Evolutionary conservation across 2,797 vertebrate species (phyloP), one percentile per base, ranked within the genome.

Genomic region (Jordanella pulchra): DNA sequence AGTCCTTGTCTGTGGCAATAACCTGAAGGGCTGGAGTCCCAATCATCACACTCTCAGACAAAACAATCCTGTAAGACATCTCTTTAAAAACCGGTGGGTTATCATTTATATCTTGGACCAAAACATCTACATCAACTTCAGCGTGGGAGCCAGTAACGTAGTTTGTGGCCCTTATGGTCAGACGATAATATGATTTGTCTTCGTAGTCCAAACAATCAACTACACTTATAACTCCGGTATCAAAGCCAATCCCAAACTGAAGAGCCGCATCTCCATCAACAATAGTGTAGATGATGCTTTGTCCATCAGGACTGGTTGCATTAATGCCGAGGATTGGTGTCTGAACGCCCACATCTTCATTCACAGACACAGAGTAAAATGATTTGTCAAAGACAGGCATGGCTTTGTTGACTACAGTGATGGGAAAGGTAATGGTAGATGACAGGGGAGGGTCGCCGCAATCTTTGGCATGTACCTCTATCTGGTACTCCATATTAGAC

Each of bases 391-490:
- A 99, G 48, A 99, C 96, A 25, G 98, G 98, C 97, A 99, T 99
- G 0, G 97, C 97, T 92, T 97, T 97, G 93, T 99, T 99, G 76
- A 99, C 98, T 14, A 99, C 96, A n/a, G 97, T 98, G 77, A 99
- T 97, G 7, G 97, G 95, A 79, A 99, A 96, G 71, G 97, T 96
- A 73, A 96, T 91, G 0, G 73, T 95, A 0, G 96, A 94, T 32
- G 96, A 97, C 23, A 99, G 86, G 0, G 96, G 92, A 7, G 96
- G 96, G 82, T 93, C 92, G 25, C 98, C 98, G 6, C 96, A 94
- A 73, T 99, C 98, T 90, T 91, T 96, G 70, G 97, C 97, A 56
- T 96, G 93, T 80, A 99, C 83, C 45, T 96, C 90, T 84, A 99
- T 93, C 72, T 95, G 91, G 77, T 99, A 99, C 80, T 99, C 97